Evolutionary conservation across 2,797 vertebrate species (phyloP).

Genomic region (Channa striata): DNA sequence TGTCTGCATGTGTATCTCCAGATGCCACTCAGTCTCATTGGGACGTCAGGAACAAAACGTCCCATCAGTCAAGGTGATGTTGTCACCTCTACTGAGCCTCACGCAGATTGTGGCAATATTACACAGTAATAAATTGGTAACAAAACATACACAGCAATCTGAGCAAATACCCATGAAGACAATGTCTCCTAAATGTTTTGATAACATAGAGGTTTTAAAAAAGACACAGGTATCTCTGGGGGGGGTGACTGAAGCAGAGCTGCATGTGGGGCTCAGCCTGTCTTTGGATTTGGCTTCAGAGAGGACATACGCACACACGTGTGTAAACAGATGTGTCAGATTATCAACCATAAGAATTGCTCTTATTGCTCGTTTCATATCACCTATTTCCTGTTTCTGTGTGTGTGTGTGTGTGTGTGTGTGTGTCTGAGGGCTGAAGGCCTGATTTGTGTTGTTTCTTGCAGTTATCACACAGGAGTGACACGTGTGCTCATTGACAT

Average conservation of each 20-base stretch:
- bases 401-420: conserved; percentile 17
- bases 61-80: conserved; percentile 42
- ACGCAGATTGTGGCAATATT: conserved; percentile 19
- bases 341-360: conserved; percentile 58
- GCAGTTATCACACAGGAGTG: conserved; percentile 65
- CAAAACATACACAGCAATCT: conserved; percentile 16
- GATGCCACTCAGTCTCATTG: conserved; percentile 43
- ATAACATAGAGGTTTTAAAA: conserved; percentile 19
- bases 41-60: conserved; percentile 60
- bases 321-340: conserved; percentile 49
- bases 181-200: conserved; percentile 5
- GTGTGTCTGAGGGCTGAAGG: conserved; percentile 45
- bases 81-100: conserved; percentile 38
- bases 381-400: conserved; percentile 20
- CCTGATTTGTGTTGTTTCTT: conserved; percentile 65
- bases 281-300: conserved; percentile 32
- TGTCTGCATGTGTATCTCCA: conserved; percentile 32
- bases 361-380: conserved; percentile 35
- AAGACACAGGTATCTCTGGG: conserved; percentile 3
- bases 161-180: conserved; percentile 7
- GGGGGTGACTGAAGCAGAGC: conserved; percentile 14
- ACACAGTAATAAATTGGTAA: conserved; percentile 14
- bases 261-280: conserved; percentile 50
- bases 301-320: conserved; percentile 8
- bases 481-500: conserved; percentile 73